These are phyloP conservation scores for Dolichoris vasculosae DNA, from an alignment of 1,140 invertebrate species.

Conservation along the genomic window DNA sequence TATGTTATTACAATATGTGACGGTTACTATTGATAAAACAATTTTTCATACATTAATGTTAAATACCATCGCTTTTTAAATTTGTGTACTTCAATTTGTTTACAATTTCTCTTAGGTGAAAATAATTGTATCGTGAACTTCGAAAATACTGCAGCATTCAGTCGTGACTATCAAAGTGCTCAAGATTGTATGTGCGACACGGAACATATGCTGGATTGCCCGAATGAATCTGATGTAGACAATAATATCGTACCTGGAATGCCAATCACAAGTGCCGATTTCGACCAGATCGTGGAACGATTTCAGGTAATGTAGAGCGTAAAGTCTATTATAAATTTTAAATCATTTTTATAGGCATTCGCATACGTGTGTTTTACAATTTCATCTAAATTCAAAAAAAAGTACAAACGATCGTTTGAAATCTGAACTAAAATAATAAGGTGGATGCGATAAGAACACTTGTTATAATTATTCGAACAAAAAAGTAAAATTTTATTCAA, in stretches of 20 bases:
- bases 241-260: slow-evolving; percentile 67
- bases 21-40: too few species aligned
- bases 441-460: too few species aligned
- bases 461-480: not conserved
- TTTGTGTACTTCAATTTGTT: not conserved
- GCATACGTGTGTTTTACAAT: too few species aligned
- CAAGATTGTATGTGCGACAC: slow-evolving; percentile 98
- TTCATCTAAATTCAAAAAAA: too few species aligned
- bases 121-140: slow-evolving; percentile 95
- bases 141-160: slow-evolving; percentile 96
- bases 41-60: too few species aligned
- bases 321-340: not conserved
- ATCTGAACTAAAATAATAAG: too few species aligned
- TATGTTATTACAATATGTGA: too few species aligned
- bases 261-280: slow-evolving; percentile 72
- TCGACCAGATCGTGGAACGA: slow-evolving; percentile 76
- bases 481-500: not conserved
- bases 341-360: not conserved
- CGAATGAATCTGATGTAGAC: slow-evolving; percentile 66
- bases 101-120: slow-evolving; percentile 73
- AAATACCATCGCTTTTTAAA: not conserved
- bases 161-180: slow-evolving; percentile 92
- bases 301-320: slow-evolving; percentile 70
- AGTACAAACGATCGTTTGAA: too few species aligned
- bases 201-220: slow-evolving; percentile 98